Percentiles rank a stretch among this genome's conserved stretches.
phyloP scores from a whole-genome alignment of 2,888 invertebrate species.

The Morinoia aosen region DNA sequence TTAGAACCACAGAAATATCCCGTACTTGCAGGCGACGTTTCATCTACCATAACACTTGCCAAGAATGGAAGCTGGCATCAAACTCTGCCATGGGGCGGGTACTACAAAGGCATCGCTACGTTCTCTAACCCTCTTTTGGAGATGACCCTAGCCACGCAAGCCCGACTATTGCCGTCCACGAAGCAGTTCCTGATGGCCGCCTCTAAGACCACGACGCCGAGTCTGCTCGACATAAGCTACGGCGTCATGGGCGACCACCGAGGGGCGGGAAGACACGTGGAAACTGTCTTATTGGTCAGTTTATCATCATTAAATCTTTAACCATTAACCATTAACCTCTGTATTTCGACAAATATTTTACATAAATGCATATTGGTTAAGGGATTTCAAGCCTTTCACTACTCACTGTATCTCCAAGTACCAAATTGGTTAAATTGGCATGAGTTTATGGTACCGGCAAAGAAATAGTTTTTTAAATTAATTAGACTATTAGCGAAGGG shows the following conservation, averaged over 20 bases:
- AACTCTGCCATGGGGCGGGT: slow-evolving; percentile 64
- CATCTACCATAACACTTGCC: slow-evolving; percentile 57
- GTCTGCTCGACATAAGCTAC: slow-evolving; percentile 85
- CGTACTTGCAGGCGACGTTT: slow-evolving; percentile 56
- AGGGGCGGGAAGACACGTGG: slow-evolving; percentile 85
- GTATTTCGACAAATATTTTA: neutral
- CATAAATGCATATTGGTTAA: neutral
- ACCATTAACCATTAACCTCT: neutral
- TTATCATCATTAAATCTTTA: neutral
- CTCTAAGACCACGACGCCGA: slow-evolving; percentile 75
- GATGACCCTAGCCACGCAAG: slow-evolving; percentile 87
- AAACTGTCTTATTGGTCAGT: slow-evolving; percentile 74
- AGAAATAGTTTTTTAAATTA: too few relatives aligned
- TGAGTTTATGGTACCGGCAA: too few relatives aligned
- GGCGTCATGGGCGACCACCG: slow-evolving; percentile 83
- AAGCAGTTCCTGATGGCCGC: slow-evolving; percentile 75
- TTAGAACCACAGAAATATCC: neutral
- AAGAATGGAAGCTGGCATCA: slow-evolving; percentile 65
- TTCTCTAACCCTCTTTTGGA: slow-evolving; percentile 76
- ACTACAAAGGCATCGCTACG: slow-evolving; percentile 55
- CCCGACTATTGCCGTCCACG: slow-evolving; percentile 92
- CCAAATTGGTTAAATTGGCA: too few relatives aligned
- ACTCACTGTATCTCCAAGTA: too few relatives aligned
- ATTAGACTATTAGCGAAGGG: too few relatives aligned
- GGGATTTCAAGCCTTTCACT: neutral